Base-by-base conservation (phyloP, 2,888 invertebrate genomes). In the Chouioia cunea region DNA sequence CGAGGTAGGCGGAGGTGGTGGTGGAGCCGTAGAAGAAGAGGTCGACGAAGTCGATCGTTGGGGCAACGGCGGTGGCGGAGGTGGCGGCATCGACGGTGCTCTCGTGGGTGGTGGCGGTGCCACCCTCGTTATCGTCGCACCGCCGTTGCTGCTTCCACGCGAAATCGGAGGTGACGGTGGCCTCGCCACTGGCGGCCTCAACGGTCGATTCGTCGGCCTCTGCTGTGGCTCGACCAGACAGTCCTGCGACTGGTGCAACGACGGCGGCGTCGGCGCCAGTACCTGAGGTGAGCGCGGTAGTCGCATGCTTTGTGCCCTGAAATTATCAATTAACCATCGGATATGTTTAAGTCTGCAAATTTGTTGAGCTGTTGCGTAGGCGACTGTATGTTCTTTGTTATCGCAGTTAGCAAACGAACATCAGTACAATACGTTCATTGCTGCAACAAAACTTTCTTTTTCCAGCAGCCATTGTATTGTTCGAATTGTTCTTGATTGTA, bases 301-400 rank as follows among this genome's bases (percentile, higher is more conserved):
- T 84, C 93, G 89, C 93, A 95, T 93, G 84, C 95, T 95, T 83
- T 94, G 95, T 76, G 95, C 93, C 73, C 95, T 87, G 12, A 89
- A 8, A 93, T 92, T 71, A 85, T 89, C 1, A 90, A 89, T n/a
- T n/a, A n/a, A 10, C 27, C 36, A 36, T 36, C 36, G 4, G 4
- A 12, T 8, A 36, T 36, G 36, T 36, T 36, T 8, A 36, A 2
- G 36, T n/a, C n/a, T 36, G 36, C 36, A 6, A 36, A 6, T 12
- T 36, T 1, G 12, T 36, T 36, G 36, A 36, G 36, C 10, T 36
- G 10, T 36, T 36, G 36, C 36, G 36, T 36, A 12, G 10, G 36
- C 6, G 10, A 4, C 27, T 36, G 10, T 36, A 12, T 36, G 36
- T 12, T 36, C 10, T 12, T 8, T 12, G 6, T 36, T 36, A 36